Evolutionary conservation across 2,888 invertebrate species (phyloP).

Genomic region (Calliphora vomitoria): DNA sequence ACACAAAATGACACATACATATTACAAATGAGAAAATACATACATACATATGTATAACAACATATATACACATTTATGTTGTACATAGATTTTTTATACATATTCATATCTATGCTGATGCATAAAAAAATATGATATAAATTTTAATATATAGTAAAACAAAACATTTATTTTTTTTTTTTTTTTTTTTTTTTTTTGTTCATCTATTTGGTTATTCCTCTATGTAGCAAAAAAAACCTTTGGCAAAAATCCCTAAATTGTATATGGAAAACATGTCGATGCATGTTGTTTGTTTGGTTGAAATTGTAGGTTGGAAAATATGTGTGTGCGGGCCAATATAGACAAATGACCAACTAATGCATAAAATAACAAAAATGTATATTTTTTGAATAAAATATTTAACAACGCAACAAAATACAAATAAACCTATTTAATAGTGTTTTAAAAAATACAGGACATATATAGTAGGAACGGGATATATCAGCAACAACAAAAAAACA

Average conservation of each 20-base stretch:
- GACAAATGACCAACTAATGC: slow-evolving; percentile 58
- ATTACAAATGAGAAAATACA: not conserved
- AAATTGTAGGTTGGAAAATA: slow-evolving; percentile 13
- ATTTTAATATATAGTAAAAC: slow-evolving; percentile 47
- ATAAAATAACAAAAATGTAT: slow-evolving; percentile 43
- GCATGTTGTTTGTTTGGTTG: slow-evolving; percentile 34
- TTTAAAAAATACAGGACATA: not conserved
- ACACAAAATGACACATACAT: slow-evolving; percentile 36
- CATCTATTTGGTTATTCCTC: too few species aligned
- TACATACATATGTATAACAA: not conserved
- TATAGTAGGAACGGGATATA: not conserved
- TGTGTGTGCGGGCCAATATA: slow-evolving; percentile 36
- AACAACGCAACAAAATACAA: not conserved
- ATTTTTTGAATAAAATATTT: slow-evolving; percentile 1
- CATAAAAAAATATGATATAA: slow-evolving; percentile 59
- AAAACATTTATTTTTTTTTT: slow-evolving; percentile 19
- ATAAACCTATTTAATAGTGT: not conserved
- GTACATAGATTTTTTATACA: not conserved
- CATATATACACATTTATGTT: slow-evolving; percentile 31
- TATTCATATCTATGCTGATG: not conserved
- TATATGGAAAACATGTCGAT: slow-evolving; percentile 51
- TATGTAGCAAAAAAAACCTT: slow-evolving; percentile 4
- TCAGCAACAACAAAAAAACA: not conserved
- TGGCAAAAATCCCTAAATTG: slow-evolving; percentile 53
- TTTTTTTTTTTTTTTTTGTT: not conserved